Conservation (phyloP, 2,797 vertebrate genomes). For the Enteromius viviparus region DNA sequence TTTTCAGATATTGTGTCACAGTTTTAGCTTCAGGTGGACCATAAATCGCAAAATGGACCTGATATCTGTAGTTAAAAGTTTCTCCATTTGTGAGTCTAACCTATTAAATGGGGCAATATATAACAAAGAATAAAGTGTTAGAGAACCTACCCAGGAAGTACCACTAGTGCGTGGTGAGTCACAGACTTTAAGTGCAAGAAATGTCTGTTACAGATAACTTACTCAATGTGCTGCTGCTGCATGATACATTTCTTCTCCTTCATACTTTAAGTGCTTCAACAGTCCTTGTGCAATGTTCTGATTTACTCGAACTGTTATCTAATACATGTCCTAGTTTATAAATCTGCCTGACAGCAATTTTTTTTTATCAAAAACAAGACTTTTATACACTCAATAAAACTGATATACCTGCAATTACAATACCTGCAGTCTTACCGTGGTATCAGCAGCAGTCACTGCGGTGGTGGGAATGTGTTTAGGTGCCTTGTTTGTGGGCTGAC, state of each 20-base stretch:
- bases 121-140: slow-evolving; percentile 7
- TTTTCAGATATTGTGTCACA: neutral
- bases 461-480: slow-evolving; percentile 82
- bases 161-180: slow-evolving; percentile 17
- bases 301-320: neutral
- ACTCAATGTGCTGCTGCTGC: neutral
- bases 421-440: slow-evolving; percentile 83
- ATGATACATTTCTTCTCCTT: slow-evolving; percentile 12
- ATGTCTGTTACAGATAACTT: neutral
- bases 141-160: neutral
- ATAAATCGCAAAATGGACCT: neutral
- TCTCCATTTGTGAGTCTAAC: neutral
- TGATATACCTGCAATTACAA: neutral
- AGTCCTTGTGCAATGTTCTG: neutral
- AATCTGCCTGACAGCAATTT: neutral
- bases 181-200: neutral
- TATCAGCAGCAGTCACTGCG: slow-evolving; percentile 85
- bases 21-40: neutral
- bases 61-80: neutral
- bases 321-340: neutral
- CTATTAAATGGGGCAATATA: neutral
- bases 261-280: neutral
- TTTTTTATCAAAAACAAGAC: neutral
- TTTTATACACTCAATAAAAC: neutral
- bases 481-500: slow-evolving; percentile 74